Base-by-base conservation (phyloP, 2,797 vertebrate genomes). In the Semotilus atromaculatus region DNA sequence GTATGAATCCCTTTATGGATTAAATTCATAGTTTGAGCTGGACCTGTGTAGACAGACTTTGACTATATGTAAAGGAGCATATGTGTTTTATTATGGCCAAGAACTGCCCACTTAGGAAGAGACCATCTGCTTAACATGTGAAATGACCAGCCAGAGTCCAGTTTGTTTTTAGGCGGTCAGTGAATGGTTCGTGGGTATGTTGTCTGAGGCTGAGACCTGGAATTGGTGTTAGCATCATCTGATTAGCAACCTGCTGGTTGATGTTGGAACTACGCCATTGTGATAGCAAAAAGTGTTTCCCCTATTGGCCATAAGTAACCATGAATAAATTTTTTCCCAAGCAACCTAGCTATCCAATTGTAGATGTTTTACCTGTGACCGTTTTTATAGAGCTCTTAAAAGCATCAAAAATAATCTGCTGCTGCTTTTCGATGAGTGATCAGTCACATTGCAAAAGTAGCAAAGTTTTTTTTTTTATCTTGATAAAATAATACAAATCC, bases 121-220 rank as follows among this genome's bases (percentile, higher is more conserved):
- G 34, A 76, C 31, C 74, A 76, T 62, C 36, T 60, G 75, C 55
- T 78, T 43, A 23, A 62, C 14, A 19, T 62, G 36, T 78, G 36
- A 78, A 76, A 60, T 40, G 9, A 62, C 53, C 14, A 78, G 40
- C 11, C 23, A 58, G 51, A 76, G 53, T 21, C 31, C 11, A 5
- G 7, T 62, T 78, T 64, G n/a, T 43, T 31, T 43, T 64, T 45
- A 43, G n/a, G 31, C 21, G 38, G 16, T 14, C 76, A 79, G n/a
- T 79, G 58, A 79, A 31, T 62, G 58, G n/a, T 79, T 79, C 2
- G 4, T 21, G 13, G 13, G 4, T 29, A 16, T 78, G 34, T 78
- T 78, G 13, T 78, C 55, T 64, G 34, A 43, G 55, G 18, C 23
- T 11, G 58, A 36, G 31, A 77, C 3, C 23, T 38, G 53, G 13